Conservation (phyloP, 2,888 invertebrate genomes). For the Scrobipalpa costella region DNA sequence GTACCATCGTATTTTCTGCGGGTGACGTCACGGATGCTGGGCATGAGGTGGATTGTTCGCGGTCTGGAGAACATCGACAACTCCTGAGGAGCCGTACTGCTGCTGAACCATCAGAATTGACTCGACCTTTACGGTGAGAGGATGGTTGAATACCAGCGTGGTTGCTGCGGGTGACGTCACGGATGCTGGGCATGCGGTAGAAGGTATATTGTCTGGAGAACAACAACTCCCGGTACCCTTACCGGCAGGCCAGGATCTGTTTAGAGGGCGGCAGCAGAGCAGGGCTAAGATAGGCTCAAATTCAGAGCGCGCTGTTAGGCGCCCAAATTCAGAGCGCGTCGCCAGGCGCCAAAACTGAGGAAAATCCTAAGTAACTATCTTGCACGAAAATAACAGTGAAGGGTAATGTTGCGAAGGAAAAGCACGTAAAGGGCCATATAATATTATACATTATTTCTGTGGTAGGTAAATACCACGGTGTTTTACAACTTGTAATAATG, state of each 20-base stretch:
- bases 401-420: background rate
- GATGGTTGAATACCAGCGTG: constrained; percentile 23
- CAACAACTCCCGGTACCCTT: background rate
- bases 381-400: too few relatives aligned
- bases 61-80: constrained; percentile 88
- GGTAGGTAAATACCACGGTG: background rate
- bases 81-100: constrained; percentile 88
- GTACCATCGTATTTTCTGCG: constrained; percentile 85
- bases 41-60: constrained; percentile 86
- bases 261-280: too few relatives aligned
- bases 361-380: too few relatives aligned
- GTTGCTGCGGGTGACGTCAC: constrained; percentile 10
- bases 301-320: too few relatives aligned
- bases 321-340: too few relatives aligned
- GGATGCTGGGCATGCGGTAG: constrained; percentile 5
- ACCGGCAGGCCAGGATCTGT: too few relatives aligned
- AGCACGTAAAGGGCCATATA: background rate
- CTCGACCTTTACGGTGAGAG: constrained; percentile 90
- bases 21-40: constrained; percentile 80
- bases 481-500: background rate
- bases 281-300: too few relatives aligned
- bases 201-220: background rate
- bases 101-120: constrained; percentile 94
- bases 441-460: background rate
- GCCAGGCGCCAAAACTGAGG: too few relatives aligned